phyloP scores from a whole-genome alignment of 2,797 vertebrate genomes.

The Spheniscus humboldti region DNA sequence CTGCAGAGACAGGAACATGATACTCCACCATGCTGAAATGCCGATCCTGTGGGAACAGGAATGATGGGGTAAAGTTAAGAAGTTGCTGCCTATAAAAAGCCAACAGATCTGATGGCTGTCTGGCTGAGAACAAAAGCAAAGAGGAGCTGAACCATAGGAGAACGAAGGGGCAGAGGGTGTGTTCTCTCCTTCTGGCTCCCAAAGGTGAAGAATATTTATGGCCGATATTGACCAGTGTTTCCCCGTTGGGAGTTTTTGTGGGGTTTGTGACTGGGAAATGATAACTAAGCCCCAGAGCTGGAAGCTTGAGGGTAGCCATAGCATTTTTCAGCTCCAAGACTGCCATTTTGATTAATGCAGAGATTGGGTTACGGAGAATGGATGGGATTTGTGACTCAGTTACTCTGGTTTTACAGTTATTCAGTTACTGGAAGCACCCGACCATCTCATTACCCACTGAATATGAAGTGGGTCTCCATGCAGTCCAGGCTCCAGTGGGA shows the following conservation, averaged over 20 bases:
- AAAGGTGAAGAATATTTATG: neutral
- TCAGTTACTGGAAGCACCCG: neutral
- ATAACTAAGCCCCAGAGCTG: neutral
- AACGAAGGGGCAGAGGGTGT: neutral
- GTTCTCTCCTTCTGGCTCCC: neutral
- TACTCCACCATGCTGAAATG: constrained; percentile 91
- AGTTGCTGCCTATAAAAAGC: neutral
- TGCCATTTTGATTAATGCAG: neutral
- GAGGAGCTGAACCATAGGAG: neutral
- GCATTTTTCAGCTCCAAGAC: neutral
- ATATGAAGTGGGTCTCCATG: neutral
- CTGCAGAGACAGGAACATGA: constrained; percentile 87
- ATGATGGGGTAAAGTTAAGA: neutral
- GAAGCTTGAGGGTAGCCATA: neutral
- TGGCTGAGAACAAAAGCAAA: neutral
- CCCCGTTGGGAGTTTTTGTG: neutral
- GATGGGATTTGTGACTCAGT: neutral
- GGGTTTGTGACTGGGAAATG: neutral
- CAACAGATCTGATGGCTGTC: neutral
- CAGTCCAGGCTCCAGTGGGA: neutral
- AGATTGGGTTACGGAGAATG: neutral
- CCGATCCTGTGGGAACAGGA: constrained; percentile 79
- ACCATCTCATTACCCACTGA: neutral
- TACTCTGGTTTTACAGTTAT: neutral
- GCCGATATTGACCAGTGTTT: neutral